Base-by-base conservation (phyloP, 37 sponge, comb jelly and placozoan species). In the Beroe forskalii region DNA sequence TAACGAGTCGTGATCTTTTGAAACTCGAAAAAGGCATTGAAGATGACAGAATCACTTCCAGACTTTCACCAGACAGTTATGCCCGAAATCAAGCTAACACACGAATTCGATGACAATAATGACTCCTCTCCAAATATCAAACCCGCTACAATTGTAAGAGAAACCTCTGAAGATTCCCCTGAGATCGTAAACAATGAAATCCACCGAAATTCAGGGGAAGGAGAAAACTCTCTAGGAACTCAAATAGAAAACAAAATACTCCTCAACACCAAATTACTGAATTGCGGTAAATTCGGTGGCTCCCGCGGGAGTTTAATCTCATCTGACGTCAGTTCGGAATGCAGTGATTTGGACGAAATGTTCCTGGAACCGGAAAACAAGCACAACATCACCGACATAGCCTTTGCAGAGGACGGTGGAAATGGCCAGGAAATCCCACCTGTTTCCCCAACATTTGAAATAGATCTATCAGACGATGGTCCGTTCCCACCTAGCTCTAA, bases 281-380 rank as follows among this genome's bases (percentile, higher is more conserved):
- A 0, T 1, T 36, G 33, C 4, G 72, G 32, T 17, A n/a, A n/a
- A n/a, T 4, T 36, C 32, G 17, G 32, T 37, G 32, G 72, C 14
- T 69, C 72, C 3, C 27, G 32, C 39, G 33, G 33, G 1, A 69
- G 72, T 69, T 17, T 69, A 3, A 35, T 69, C 32, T 69, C 31
- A 8, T 64, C 86, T 41, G 86, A 80, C 42, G 28, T 44, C 86
- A 80, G 86, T 42, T 44, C 55, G 4, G 55, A 44, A 4, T 80
- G 86, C 55, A 80, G 86, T 38, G 86, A 80, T 41, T 24, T 80
- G 28, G 86, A 80, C 25, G 86, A 80, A 2, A 80, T 80, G 19
- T 80, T 23, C 17, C 86, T 80, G 4, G 72, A 69, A 33, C 38
- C 72, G 38, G 72, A 69, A 37, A 69, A 17, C 32, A 9, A 28